These are phyloP conservation scores for Sarcophaga variegata DNA, from an alignment of 2,888 invertebrate genomes.

Conservation along the genomic window DNA sequence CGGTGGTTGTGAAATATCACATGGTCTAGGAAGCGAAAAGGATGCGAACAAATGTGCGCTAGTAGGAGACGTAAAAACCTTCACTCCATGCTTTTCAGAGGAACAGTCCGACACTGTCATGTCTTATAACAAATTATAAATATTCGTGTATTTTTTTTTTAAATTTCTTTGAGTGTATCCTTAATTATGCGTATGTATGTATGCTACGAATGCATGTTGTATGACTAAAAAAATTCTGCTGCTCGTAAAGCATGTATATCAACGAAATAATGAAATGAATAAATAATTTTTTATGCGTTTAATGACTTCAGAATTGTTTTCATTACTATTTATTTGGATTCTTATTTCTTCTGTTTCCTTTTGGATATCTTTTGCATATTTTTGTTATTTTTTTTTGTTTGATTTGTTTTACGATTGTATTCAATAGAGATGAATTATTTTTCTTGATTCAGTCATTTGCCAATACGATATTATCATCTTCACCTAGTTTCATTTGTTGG, in stretches of 20 bases:
- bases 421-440: slow-evolving; percentile 51
- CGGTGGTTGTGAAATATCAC: too few relatives aligned
- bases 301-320: slow-evolving; percentile 64
- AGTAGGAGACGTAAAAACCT: too few relatives aligned
- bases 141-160: too few relatives aligned
- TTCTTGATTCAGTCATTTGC: slow-evolving; percentile 43
- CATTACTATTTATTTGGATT: slow-evolving; percentile 1
- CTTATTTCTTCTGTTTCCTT: not conserved
- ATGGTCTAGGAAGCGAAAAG: too few relatives aligned
- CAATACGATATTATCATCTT: slow-evolving; percentile 57
- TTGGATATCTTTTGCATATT: slow-evolving; percentile 14
- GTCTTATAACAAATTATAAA: too few relatives aligned
- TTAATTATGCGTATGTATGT: not conserved
- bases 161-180: not conserved
- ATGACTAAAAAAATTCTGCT: too few relatives aligned
- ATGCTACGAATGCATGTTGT: not conserved
- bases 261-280: slow-evolving; percentile 13
- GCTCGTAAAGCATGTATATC: slow-evolving; percentile 32
- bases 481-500: slow-evolving; percentile 49
- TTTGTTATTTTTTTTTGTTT: not conserved
- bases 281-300: slow-evolving; percentile 59
- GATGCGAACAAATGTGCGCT: too few relatives aligned
- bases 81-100: too few relatives aligned
- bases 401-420: not conserved
- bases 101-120: too few relatives aligned